Base-by-base conservation (phyloP, 2,888 invertebrate genomes). In the Ephialtes manifestator region DNA sequence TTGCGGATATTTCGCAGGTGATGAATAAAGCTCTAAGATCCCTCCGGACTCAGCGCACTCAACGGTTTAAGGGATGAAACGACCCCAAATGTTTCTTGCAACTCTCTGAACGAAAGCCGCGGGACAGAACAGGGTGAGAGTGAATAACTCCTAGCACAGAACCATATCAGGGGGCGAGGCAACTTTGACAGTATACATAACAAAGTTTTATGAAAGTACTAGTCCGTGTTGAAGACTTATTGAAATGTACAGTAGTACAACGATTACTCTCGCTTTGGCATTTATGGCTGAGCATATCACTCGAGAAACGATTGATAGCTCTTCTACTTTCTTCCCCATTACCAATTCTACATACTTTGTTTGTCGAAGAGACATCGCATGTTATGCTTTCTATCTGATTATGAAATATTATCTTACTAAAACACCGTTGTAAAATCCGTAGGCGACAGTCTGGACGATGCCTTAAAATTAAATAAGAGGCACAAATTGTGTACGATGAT, bases 41-140 rank as follows among this genome's bases (percentile, higher is more conserved):
- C 72, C 43, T 39, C 10, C 4, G 24, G 43, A 43, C 55, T 20
- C 13, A 15, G 20, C 20, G 39, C 39, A 53, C 53, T 55, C 71
- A 55, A 72, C 71, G 71, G 39, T 58, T 72, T 55, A 24, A 55
- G 71, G 71, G 71, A 43, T 55, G 71, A 72, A 72, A 72, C 71
- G 35, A 72, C 48, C 55, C 39, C 71, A 20, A 72, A 72, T 72
- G 71, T 72, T 72, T 43, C 15, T 35, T 39, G 10, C 48, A 28
- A 48, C 48, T 11, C 48, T 24, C 28, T n/a, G 46, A 24, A 24
- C 28, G 24, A 48, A 24, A n/a, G 55, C 7, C 24, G 24, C 72
- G 15, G 58, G 11, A 20, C 20, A 72, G 20, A 8, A 24, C 2
- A 70, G 46, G 31, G 28, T 24, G 35, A 4, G 43, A 24, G 28